Conservation (phyloP, 2,888 invertebrate genomes). For the Eudiplozoon nipponicum region DNA sequence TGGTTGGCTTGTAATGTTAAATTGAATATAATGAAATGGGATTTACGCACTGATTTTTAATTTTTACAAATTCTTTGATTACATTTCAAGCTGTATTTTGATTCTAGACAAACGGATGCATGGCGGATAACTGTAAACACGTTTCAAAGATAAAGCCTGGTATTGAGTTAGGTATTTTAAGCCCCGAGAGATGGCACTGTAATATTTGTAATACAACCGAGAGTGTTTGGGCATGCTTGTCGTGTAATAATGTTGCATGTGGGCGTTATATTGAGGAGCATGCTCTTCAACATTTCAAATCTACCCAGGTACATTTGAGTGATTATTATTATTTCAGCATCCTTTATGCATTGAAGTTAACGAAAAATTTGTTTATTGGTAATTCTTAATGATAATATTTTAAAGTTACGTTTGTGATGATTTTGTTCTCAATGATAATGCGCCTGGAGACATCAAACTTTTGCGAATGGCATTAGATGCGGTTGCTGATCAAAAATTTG, state of each 20-base stretch:
- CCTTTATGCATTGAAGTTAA: slow-evolving; percentile 25
- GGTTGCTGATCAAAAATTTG: slow-evolving; percentile 22
- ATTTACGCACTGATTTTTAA: too few species aligned
- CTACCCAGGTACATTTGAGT: slow-evolving; percentile 22
- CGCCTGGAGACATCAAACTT: slow-evolving; percentile 23
- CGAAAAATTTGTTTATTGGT: slow-evolving; percentile 26
- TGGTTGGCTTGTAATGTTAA: too few species aligned
- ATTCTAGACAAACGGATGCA: too few species aligned
- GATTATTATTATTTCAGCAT: slow-evolving; percentile 23
- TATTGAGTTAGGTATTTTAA: slow-evolving; percentile 22
- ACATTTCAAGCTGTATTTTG: too few species aligned
- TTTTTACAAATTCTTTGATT: too few species aligned
- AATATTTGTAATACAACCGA: slow-evolving; percentile 23
- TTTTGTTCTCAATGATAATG: slow-evolving; percentile 25
- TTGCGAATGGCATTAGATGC: slow-evolving; percentile 22
- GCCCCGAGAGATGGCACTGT: slow-evolving; percentile 25
- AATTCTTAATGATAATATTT: slow-evolving; percentile 18
- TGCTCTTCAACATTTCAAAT: slow-evolving; percentile 22
- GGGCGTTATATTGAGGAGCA: slow-evolving; percentile 25
- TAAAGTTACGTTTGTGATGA: slow-evolving; percentile 25
- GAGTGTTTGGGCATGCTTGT: slow-evolving; percentile 26
- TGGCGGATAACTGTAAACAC: slow-evolving; percentile 23
- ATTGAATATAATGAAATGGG: too few species aligned
- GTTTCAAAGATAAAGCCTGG: slow-evolving; percentile 20
- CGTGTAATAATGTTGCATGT: slow-evolving; percentile 24